A percentile compares a stretch with the other conserved stretches of the same genome.
Evolutionary conservation across 2,888 invertebrate species (phyloP).

Genomic region (Stramonita haemastoma): DNA sequence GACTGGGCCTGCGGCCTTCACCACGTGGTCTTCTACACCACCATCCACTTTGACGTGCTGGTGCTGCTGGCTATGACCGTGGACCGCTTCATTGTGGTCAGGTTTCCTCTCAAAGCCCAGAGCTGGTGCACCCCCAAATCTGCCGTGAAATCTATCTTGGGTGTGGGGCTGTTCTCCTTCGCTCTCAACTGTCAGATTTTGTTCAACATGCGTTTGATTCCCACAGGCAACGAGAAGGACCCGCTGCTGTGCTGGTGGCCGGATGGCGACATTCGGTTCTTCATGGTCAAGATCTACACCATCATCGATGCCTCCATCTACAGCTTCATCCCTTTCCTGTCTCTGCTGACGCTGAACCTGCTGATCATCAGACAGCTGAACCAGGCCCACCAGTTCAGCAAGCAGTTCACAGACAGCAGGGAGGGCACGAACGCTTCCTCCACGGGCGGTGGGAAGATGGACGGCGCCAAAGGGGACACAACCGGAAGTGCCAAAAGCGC

Average conservation of each 20-base stretch:
- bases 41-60: not conserved
- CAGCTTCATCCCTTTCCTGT: conserved; percentile 48
- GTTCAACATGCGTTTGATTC: not conserved
- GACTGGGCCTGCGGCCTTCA: not conserved
- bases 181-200: not conserved
- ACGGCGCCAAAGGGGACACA: no score
- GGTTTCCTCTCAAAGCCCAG: not conserved
- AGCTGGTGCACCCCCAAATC: not conserved
- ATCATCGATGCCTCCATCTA: conserved; percentile 50
- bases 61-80: not conserved
- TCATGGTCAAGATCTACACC: conserved; percentile 45
- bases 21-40: not conserved
- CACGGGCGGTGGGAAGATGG: no score
- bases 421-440: not conserved
- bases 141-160: not conserved
- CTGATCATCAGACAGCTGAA: conserved; percentile 44
- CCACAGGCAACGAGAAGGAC: not conserved
- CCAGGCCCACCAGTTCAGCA: conserved; percentile 33
- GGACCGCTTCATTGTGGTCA: not conserved
- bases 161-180: not conserved
- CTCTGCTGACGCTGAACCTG: conserved; percentile 46
- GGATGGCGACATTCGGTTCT: conserved; percentile 26
- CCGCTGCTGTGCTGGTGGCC: conserved; percentile 29
- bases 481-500: no score
- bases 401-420: conserved; percentile 27